Evolutionary conservation across 2,888 invertebrate genomes (phyloP).

Genomic region (Parelbella ahira): DNA sequence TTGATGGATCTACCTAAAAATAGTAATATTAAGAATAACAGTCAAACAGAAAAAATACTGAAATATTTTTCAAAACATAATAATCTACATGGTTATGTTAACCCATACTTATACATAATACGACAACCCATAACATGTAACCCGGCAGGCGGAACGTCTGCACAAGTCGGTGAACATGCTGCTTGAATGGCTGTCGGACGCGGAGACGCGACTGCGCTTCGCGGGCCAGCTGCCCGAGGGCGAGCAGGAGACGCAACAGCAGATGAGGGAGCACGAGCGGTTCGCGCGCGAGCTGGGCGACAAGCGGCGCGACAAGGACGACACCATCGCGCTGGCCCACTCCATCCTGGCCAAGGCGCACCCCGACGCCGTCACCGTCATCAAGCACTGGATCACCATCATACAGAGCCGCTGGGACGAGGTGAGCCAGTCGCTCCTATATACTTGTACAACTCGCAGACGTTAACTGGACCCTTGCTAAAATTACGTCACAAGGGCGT

Average conservation of each 20-base stretch:
- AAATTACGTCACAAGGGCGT: no score
- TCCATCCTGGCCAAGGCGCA: conserved; percentile 95
- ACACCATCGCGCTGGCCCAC: conserved; percentile 92
- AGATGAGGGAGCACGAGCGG: conserved; percentile 91
- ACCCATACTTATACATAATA: no score
- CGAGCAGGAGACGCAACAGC: conserved; percentile 90
- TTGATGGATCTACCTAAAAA: no score
- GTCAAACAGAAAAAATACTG: no score
- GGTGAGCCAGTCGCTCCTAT: no score
- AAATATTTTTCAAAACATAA: no score
- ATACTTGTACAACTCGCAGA: no score
- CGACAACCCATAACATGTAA: no score
- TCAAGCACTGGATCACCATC: conserved; percentile 99
- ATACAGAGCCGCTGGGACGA: conserved; percentile 98
- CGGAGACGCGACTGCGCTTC: conserved; percentile 96
- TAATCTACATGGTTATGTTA: no score
- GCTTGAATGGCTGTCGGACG: conserved; percentile 97
- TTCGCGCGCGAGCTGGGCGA: conserved; percentile 90
- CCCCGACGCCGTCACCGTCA: conserved; percentile 97
- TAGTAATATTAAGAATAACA: no score
- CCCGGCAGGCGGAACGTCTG: conserved; percentile 94
- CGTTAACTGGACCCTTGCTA: no score
- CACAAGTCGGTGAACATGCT: conserved; percentile 97
- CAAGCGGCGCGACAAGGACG: conserved; percentile 92
- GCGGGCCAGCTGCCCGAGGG: conserved; percentile 95